Base-by-base conservation (phyloP, 1,140 invertebrate species). In the Trichomalopsis sarcophagae region DNA sequence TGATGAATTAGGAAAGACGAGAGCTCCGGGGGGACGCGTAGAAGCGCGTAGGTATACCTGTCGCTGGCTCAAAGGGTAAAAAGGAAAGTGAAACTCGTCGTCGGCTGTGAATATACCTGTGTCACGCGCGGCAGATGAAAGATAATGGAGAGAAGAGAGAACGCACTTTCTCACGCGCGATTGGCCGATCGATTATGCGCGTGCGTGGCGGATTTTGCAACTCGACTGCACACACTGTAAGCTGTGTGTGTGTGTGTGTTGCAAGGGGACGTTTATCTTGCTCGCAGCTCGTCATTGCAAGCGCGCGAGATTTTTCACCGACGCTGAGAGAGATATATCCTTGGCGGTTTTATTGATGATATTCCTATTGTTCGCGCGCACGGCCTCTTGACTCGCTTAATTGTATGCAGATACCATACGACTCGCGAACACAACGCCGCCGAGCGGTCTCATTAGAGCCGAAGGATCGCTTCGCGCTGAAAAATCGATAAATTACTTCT, bases 81-180 rank as follows among this genome's bases (percentile, higher is more conserved):
- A 77, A 50, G 40, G 75, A 77, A 77, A 77, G 75, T 77, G 75
- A 77, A 77, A 77, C 75, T 23, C 30, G 27, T 27, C 27, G 27
- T 62, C 10, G 21, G 17, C 14, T n/a, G 23, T 9, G 40, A 23
- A 33, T 55, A 50, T 77, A 47, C 21, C 44, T 27, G 75, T 50
- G 75, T 50, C 75, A 50, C 75, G 47, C 47, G 75, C 75, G 44
- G 40, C 75, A 77, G 75, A 77, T 77, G 40, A 47, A 77, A 77
- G 75, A 77, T 77, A 77, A 55, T 50, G 17, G 47, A 50, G 47
- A 27, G 27, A 27, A 27, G 27, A 27, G 75, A 50, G 44, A 77
- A 77, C 75, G 75, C 75, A 77, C 75, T 77, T 77, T 77, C 75
- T 77, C 75, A 77, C 75, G 75, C 75, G 75, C 75, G 40, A 77